These are phyloP conservation scores for Digitonthophagus gazella DNA, from an alignment of 2,888 invertebrate genomes.

Conservation along the genomic window DNA sequence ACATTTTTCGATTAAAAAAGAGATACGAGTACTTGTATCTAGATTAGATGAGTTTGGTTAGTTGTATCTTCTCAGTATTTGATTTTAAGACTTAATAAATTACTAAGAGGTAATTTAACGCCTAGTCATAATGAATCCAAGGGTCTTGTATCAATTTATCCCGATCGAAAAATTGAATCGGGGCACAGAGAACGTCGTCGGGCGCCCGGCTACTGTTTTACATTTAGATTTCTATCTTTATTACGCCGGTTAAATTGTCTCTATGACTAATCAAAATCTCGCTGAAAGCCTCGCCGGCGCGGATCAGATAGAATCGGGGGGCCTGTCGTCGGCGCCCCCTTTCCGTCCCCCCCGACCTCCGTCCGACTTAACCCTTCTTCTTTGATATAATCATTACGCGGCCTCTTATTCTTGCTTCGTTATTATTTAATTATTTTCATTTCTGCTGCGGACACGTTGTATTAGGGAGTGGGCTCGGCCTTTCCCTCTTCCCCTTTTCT, in stretches of 20 bases:
- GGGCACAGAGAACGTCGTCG: conserved; percentile 28
- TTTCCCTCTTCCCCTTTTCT: conserved; percentile 7
- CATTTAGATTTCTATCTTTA: conserved; percentile 53
- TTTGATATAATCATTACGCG: conserved; percentile 53
- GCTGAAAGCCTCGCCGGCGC: conserved; percentile 44
- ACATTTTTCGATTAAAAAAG: too few species aligned
- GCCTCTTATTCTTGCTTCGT: conserved; percentile 52
- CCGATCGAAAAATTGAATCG: conserved; percentile 51
- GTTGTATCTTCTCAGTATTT: conserved; percentile 33
- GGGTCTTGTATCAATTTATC: conserved; percentile 48
- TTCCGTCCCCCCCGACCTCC: conserved; percentile 39
- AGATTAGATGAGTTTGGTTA: too few species aligned
- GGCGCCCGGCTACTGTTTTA: conserved; percentile 50
- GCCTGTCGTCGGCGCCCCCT: conserved; percentile 31
- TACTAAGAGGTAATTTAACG: conserved; percentile 42
- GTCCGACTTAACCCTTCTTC: conserved; percentile 45
- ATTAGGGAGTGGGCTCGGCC: conserved; percentile 26
- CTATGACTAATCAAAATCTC: conserved; percentile 54
- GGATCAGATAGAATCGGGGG: conserved; percentile 15
- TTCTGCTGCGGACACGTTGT: conserved; percentile 52
- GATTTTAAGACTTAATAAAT: conserved; percentile 38
- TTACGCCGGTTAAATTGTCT: conserved; percentile 53
- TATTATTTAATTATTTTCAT: conserved; percentile 56
- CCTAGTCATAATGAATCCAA: conserved; percentile 47
- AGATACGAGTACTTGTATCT: too few species aligned